Percentiles rank a stretch among this genome's conserved stretches.
These are phyloP conservation scores for Dynastes tityus DNA, from an alignment of 2,888 invertebrate genomes.

Conservation along the genomic window DNA sequence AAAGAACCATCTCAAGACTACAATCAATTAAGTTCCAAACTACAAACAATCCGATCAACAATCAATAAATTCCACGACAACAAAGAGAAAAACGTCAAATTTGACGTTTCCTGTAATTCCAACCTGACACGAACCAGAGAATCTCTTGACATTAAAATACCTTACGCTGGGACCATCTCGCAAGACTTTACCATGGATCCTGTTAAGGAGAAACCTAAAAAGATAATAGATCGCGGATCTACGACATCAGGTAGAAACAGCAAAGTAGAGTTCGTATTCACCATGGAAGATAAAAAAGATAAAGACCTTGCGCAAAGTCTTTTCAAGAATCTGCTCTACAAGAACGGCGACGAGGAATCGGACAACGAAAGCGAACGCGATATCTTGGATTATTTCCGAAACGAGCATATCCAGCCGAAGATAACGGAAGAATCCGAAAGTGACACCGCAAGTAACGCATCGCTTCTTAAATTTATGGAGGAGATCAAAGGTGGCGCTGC, in stretches of 20 bases:
- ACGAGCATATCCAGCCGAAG: slow-evolving; percentile 46
- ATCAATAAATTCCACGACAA: slow-evolving; percentile 36
- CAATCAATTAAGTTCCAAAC: slow-evolving; percentile 75
- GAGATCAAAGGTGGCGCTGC: slow-evolving; percentile 58
- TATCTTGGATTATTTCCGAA: slow-evolving; percentile 53
- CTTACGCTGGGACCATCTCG: slow-evolving; percentile 28
- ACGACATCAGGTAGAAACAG: background rate
- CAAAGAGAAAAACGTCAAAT: slow-evolving; percentile 55
- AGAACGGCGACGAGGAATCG: slow-evolving; percentile 56
- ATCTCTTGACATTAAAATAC: slow-evolving; percentile 46
- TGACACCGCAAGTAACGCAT: slow-evolving; percentile 62
- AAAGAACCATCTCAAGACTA: slow-evolving; percentile 76
- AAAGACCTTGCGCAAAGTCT: slow-evolving; percentile 60
- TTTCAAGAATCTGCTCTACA: slow-evolving; percentile 62
- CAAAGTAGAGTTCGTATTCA: slow-evolving; percentile 56
- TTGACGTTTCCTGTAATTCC: slow-evolving; percentile 50
- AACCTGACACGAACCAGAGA: slow-evolving; percentile 48
- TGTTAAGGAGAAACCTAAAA: slow-evolving; percentile 4
- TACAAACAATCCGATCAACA: slow-evolving; percentile 72
- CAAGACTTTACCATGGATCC: background rate
- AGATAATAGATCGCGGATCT: background rate
- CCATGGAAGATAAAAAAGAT: slow-evolving; percentile 50
- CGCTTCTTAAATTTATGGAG: slow-evolving; percentile 65
- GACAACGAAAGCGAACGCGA: slow-evolving; percentile 54
- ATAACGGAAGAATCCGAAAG: slow-evolving; percentile 51